Conservation (phyloP, 2,113 vertebrate genomes). For the Anthoscopus minutus region DNA sequence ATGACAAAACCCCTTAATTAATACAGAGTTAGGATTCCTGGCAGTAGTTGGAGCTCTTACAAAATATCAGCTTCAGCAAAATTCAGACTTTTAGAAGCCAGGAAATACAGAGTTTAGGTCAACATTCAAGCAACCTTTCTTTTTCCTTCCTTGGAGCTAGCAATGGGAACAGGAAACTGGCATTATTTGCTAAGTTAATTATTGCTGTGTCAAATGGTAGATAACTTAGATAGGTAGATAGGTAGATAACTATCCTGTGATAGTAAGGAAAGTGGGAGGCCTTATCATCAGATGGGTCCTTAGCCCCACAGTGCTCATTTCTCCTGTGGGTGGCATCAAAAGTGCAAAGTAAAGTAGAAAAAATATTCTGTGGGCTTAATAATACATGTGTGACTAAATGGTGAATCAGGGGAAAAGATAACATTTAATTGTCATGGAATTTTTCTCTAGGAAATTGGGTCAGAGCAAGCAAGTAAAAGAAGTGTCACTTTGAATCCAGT, state of each 20-base stretch:
- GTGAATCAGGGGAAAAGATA: background rate
- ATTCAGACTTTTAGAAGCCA: background rate
- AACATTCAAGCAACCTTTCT: background rate
- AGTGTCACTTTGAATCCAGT: background rate
- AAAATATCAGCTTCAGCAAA: conserved; percentile 9
- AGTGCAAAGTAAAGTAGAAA: background rate
- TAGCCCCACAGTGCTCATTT: background rate
- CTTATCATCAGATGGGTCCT: background rate
- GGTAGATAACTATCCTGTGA: background rate
- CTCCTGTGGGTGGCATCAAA: background rate
- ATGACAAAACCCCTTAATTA: background rate
- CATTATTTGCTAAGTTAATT: background rate
- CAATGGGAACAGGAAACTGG: background rate
- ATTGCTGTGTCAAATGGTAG: background rate
- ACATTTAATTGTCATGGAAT: background rate
- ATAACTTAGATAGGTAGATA: too few relatives aligned
- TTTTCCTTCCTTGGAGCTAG: background rate
- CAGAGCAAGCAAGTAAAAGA: background rate
- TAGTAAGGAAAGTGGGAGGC: background rate
- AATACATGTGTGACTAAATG: background rate
- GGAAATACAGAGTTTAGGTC: background rate
- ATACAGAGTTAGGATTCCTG: background rate
- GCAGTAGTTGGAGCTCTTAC: background rate
- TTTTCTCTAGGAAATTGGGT: background rate
- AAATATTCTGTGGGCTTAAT: background rate